A percentile compares a stretch with the other conserved stretches of the same genome.
These are phyloP conservation scores for Drosophila mauritiana DNA, from an alignment of 1,140 invertebrate species.

Conservation along the genomic window DNA sequence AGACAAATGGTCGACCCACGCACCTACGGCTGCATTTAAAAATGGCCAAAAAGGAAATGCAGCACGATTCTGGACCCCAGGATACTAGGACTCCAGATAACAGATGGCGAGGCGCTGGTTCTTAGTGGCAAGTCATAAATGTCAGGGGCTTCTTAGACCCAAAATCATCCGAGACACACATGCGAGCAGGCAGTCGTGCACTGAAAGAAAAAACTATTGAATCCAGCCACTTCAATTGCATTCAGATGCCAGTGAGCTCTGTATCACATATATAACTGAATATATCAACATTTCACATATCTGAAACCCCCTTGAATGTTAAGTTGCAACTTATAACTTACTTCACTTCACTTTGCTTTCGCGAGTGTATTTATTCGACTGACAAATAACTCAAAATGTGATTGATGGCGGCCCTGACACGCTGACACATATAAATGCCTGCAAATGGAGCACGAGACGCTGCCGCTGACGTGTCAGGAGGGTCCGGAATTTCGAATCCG, in stretches of 20 bases:
- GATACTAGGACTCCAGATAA: neutral
- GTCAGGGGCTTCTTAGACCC: slow-evolving; percentile 50
- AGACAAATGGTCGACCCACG: slow-evolving; percentile 56
- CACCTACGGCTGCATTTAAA: slow-evolving; percentile 21
- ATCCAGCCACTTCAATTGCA: neutral
- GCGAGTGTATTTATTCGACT: slow-evolving; percentile 42
- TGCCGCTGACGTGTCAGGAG: slow-evolving; percentile 63
- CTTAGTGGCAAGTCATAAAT: slow-evolving; percentile 70
- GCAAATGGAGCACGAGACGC: slow-evolving; percentile 72
- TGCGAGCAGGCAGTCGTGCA: neutral
- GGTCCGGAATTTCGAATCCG: neutral
- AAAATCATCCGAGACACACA: slow-evolving; percentile 1
- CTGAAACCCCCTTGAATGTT: no score
- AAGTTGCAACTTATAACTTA: neutral
- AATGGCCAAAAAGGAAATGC: slow-evolving; percentile 17
- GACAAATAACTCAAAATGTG: slow-evolving; percentile 80
- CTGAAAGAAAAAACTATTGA: neutral
- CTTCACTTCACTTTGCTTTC: no score
- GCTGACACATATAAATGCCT: slow-evolving; percentile 80
- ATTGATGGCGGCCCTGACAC: slow-evolving; percentile 76
- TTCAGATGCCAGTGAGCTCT: no score
- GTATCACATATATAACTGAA: no score
- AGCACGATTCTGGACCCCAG: neutral
- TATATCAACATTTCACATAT: no score
- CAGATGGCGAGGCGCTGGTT: slow-evolving; percentile 16